Conservation (phyloP, 2,113 vertebrate genomes). For the Zosterops hypoxanthus region DNA sequence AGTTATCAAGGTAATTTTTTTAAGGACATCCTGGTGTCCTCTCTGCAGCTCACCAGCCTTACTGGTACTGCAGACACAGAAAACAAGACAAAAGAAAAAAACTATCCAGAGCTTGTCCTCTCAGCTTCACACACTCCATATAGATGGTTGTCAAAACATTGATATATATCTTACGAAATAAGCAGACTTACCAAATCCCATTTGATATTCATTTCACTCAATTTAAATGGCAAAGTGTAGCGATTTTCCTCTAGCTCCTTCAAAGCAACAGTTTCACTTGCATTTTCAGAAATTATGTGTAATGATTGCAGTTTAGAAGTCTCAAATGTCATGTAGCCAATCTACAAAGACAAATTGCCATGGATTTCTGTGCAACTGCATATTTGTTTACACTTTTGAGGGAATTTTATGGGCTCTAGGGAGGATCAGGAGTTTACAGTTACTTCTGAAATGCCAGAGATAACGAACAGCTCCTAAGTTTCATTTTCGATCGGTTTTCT, state of each 20-base stretch:
- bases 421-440: background rate
- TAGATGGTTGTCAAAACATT: background rate
- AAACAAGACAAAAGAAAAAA: background rate
- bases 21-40: background rate
- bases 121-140: background rate
- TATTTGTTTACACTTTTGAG: background rate
- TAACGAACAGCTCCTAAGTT: background rate
- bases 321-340: slow-evolving; percentile 45
- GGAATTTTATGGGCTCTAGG: background rate
- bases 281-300: accelerated
- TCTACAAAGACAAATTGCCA: slow-evolving; percentile 63
- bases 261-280: accelerated
- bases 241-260: background rate
- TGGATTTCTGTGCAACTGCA: background rate
- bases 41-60: background rate
- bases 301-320: background rate
- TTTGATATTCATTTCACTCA: accelerated
- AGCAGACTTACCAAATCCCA: slow-evolving; percentile 60
- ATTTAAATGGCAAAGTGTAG: slow-evolving; percentile 62
- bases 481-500: background rate
- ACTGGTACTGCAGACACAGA: background rate
- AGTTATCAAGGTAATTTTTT: background rate
- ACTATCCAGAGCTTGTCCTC: background rate
- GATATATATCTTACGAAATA: background rate
- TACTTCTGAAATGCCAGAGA: background rate